These are phyloP conservation scores for Oxyruncus cristatus DNA, from an alignment of 2,113 vertebrate genomes.

Conservation along the genomic window DNA sequence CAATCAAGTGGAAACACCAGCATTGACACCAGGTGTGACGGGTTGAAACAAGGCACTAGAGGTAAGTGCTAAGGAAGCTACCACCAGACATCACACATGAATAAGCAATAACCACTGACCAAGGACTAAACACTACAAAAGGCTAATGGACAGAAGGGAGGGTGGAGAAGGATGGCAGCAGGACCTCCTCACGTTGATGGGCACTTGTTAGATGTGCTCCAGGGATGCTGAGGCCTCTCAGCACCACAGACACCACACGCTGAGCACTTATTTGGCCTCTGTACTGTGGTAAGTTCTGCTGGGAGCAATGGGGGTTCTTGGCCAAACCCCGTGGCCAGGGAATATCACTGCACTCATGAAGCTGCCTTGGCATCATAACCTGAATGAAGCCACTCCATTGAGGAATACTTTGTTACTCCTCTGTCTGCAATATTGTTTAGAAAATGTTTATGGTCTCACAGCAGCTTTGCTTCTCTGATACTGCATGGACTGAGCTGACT, in stretches of 20 bases:
- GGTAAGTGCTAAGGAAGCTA: not conserved
- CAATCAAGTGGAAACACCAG: not conserved
- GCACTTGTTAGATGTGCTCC: not conserved
- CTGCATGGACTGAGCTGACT: not conserved
- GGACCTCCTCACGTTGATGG: not conserved
- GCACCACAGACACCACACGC: not conserved
- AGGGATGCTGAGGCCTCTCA: not conserved
- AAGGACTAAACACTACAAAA: not conserved
- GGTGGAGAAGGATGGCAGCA: slow-evolving; percentile 18
- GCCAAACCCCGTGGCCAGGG: rapidly evolving
- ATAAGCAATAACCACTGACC: slow-evolving; percentile 23
- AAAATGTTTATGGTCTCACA: not conserved
- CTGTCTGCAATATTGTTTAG: not conserved
- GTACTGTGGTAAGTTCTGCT: not conserved
- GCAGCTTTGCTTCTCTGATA: not conserved
- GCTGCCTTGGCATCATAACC: not conserved
- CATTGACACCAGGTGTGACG: not conserved
- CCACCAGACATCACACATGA: not conserved
- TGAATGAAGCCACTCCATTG: not conserved
- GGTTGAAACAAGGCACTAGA: not conserved
- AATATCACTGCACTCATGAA: rapidly evolving
- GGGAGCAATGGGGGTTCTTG: not conserved
- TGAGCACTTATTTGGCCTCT: not conserved
- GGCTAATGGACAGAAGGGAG: slow-evolving; percentile 13
- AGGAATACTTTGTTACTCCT: not conserved